Base-by-base conservation (phyloP, 2,888 invertebrate genomes). In the Brachylomia viminalis region DNA sequence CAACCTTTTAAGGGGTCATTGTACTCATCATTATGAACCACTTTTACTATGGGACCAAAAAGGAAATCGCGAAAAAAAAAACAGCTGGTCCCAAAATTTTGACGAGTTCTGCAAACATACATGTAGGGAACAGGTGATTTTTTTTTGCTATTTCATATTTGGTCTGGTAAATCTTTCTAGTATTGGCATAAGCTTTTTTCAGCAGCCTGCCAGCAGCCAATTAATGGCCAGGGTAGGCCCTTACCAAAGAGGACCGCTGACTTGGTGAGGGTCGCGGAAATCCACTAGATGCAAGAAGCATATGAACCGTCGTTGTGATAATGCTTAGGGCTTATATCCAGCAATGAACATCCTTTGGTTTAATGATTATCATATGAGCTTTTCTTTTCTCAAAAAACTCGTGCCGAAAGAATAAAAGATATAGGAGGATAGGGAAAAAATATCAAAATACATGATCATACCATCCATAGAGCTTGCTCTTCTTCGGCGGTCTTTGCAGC, bases 401-500 rank as follows among this genome's bases (percentile, higher is more conserved):
- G 10, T 66, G 47, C 8, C 23, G 8, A 23, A 13, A 27, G 13
- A 4, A 15, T 13, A 65, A n/a, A 6, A 42, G 17, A 13, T 45
- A 30, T 27, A 65, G 13, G 8, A 47, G 27, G 20, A 27, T 30
- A 65, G 20, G 45, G 17, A n/a, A 71, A 54, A 42, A 33, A 54
- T 11, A n/a, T 52, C 15, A 27, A 45, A 69, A 15, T n/a, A 15
- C 58, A 52, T 10, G 13, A 30, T 42, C 78, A 15, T 77, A 98
- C 99, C 99, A 99, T 86, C 99, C 99, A 95, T 99, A 99, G 0
- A 98, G 97, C 95, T 99, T 99, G 73, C 99, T 99, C 96, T 99
- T 99, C 96, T 99, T 99, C 1, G 99, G 99, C 97, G 99, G 98
- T 54, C 99, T 97, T 27, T 98, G 98, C 69, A 99, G 96, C 10